Evolutionary conservation across 2,797 vertebrate genomes (phyloP), one percentile per base, ranked within the genome.

Genomic region (Gobio occitaniae): DNA sequence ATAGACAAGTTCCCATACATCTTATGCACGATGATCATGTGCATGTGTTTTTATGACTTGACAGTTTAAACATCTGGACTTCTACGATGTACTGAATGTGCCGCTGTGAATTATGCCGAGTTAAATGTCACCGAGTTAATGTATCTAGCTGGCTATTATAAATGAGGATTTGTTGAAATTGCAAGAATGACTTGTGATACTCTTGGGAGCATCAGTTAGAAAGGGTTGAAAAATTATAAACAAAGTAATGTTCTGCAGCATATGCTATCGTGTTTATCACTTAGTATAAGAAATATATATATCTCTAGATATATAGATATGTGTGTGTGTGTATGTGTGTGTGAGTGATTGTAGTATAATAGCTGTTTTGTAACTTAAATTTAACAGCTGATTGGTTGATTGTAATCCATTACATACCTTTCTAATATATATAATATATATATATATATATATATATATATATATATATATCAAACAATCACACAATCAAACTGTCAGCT

Each of bases 221-320:
- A 65, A 63, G 25, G 17, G 17, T 8, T 79, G 59, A 79, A 63
- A 79, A 78, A 78, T 63, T 10, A 79, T 79, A 50, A 79, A 79
- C 59, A 79, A 63, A 21, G 17, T 65, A 79, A 66, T 66, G 44
- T 47, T 63, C 38, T 47, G 76, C 38, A 44, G 56, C 41, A 11
- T 29, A 50, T 50, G 61, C 44, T 44, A 21, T 50, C 25, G 3
- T 66, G 48, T 32, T 47, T 47, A 63, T 59, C 6, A 61, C 54
- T 36, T 19, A 6, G 36, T 38, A 17, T 56, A 54, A 54, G 32
- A 75, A 15, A 19, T n/a, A 11, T 21, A 36, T 25, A 25, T 25
- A 25, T 25, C 25, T 25, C 25, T 25, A 25, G 25, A 25, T 25
- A 36, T 36, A 36, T 36, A 36, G 0, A 36, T 36, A 36, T 32